Conservation (phyloP, 1,140 invertebrate genomes). For the Sycophila sp. region DNA sequence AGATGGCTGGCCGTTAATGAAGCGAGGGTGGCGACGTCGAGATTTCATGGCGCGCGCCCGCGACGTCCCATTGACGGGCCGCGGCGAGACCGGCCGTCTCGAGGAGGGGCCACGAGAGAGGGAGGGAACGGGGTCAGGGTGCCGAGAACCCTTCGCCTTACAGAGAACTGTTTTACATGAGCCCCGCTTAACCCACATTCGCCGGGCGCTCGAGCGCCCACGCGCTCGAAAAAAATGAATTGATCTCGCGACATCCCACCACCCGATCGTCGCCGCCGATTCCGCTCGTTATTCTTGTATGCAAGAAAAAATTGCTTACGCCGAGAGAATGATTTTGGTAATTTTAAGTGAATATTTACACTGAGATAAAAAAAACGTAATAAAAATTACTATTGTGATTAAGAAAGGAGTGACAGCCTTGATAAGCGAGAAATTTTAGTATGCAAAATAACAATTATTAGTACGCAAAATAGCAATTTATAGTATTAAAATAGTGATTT, state of each 20-base stretch:
- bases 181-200: constrained; percentile 58
- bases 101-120: constrained; percentile 1
- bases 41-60: background rate
- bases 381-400: no score
- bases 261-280: background rate
- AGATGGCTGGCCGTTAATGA: background rate
- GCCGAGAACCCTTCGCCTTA: constrained; percentile 48
- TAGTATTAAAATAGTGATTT: no score
- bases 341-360: no score
- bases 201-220: background rate
- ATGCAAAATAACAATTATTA: no score
- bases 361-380: no score
- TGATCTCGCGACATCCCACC: constrained; percentile 2
- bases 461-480: no score
- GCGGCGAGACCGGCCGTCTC: background rate
- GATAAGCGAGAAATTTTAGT: no score
- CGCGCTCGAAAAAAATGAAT: constrained; percentile 19
- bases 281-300: background rate
- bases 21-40: background rate
- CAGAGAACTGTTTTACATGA: constrained; percentile 55
- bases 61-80: constrained; percentile 3
- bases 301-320: background rate
- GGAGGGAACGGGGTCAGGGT: constrained; percentile 49
- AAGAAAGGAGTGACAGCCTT: no score
- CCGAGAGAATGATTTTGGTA: background rate